Base-by-base conservation (phyloP, 1,140 invertebrate genomes). In the Ridgeia piscesae region DNA sequence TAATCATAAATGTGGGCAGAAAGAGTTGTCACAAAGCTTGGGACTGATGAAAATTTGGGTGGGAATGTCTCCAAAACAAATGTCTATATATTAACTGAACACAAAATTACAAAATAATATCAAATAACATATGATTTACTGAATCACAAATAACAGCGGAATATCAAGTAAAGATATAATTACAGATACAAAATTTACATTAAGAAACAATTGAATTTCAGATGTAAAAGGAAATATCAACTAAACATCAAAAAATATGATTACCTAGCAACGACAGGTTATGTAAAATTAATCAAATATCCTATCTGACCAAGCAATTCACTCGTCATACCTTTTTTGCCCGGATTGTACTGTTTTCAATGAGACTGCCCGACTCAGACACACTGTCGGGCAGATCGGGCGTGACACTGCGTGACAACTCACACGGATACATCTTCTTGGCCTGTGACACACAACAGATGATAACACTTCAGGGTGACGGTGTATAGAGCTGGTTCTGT, bases 361-460 rank as follows among this genome's bases (percentile, higher is more conserved):
- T 58, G 31, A 92, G 88, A 92, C 94, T 95, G 14, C 94, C 95
- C 50, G 93, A 92, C 89, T 95, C 94, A n/a, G 95, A 95, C 1
- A 95, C 93, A 92, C 94, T 95, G 89, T 96, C 96, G 21, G 94
- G 93, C 31, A 94, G 93, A n/a, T 96, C 95, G 35, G 96, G 95
- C 11, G 95, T 96, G 11, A 94, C 93, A 92, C 95, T 96, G 21
- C 95, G 91, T 42, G 94, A 93, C 58, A 77, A 77, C 33, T 95
- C 93, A 33, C 93, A 92, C 0, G 92, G 93, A 94, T 98, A 98
- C 96, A 98, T 97, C 50, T 97, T 96, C 94, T 98, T 97, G 9
- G 97, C 97, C 96, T 96, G 92, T 42, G n/a, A 34, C 89, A 34
- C 31, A 90, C 35, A 34, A 8, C n/a, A 33, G 33, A 33, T 21